Percentiles rank a stretch among this genome's conserved stretches.
phyloP scores from a whole-genome alignment of 2,888 invertebrate genomes.

The Ectemnius cavifrons region DNA sequence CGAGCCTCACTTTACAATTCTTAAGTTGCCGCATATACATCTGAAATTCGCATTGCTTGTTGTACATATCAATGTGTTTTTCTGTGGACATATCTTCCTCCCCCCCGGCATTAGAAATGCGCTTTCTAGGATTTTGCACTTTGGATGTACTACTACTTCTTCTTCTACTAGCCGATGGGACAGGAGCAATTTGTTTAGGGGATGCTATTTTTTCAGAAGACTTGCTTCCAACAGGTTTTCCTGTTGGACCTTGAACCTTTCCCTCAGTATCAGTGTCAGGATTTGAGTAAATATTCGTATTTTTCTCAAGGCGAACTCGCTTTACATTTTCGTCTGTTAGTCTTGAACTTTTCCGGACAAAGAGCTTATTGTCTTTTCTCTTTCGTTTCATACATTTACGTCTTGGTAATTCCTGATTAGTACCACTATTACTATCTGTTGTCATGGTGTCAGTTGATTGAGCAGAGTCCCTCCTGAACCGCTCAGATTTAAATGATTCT shows the following conservation, averaged over 20 bases:
- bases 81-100: background rate
- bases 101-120: background rate
- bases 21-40: conserved; percentile 60
- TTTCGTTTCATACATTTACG: background rate
- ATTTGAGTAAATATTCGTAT: background rate
- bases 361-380: background rate
- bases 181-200: conserved; percentile 25
- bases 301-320: conserved; percentile 24
- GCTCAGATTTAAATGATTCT: background rate
- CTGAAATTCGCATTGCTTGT: conserved; percentile 24
- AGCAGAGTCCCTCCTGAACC: background rate
- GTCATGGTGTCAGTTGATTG: background rate
- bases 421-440: background rate
- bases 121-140: conserved; percentile 14
- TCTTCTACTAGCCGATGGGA: conserved; percentile 6
- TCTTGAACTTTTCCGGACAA: conserved; percentile 38
- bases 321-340: conserved; percentile 39
- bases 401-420: background rate
- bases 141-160: conserved; percentile 29
- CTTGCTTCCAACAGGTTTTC: background rate
- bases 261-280: conserved; percentile 23
- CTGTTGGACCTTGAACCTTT: conserved; percentile 1
- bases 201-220: background rate
- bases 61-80: background rate
- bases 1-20: conserved; percentile 67